phyloP scores from a whole-genome alignment of 2,113 vertebrate genomes.

The Vicugna pacos region DNA sequence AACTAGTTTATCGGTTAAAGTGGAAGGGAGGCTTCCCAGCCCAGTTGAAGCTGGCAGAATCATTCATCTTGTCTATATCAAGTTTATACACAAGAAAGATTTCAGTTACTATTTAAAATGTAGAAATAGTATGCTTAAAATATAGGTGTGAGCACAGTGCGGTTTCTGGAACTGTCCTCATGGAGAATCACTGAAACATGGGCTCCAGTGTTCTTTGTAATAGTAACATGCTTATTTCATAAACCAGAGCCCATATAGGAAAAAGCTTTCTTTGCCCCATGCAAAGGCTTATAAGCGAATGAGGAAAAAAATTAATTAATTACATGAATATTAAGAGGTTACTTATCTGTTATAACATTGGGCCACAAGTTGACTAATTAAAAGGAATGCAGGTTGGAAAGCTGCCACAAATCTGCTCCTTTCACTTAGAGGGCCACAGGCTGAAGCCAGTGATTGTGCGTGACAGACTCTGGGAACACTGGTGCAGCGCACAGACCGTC shows the following conservation, averaged over 20 bases:
- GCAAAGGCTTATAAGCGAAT: conserved; percentile 86
- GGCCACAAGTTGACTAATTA: conserved; percentile 92
- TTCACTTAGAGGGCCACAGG: conserved; percentile 87
- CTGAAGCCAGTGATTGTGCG: conserved; percentile 88
- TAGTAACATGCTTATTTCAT: conserved; percentile 65
- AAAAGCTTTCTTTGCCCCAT: conserved; percentile 56
- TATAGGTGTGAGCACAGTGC: neutral
- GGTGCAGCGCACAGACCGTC: conserved; percentile 86
- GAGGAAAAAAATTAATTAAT: conserved; percentile 89
- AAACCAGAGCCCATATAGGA: conserved; percentile 34
- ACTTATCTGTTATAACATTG: conserved; percentile 90
- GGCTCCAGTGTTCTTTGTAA: neutral
- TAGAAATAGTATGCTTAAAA: conserved; percentile 15
- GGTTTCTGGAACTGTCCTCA: neutral
- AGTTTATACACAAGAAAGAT: neutral
- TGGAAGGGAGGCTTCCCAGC: conserved; percentile 69
- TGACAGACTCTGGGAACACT: conserved; percentile 88
- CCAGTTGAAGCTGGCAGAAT: neutral
- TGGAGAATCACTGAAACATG: neutral
- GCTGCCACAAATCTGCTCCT: conserved; percentile 88
- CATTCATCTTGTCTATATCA: neutral
- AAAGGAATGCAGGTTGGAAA: conserved; percentile 88
- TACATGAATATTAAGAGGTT: conserved; percentile 91
- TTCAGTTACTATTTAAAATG: conserved; percentile 18
- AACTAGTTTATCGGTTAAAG: conserved; percentile 61